Conservation (phyloP, 2,888 invertebrate genomes). For the Aleiodes alternator region DNA sequence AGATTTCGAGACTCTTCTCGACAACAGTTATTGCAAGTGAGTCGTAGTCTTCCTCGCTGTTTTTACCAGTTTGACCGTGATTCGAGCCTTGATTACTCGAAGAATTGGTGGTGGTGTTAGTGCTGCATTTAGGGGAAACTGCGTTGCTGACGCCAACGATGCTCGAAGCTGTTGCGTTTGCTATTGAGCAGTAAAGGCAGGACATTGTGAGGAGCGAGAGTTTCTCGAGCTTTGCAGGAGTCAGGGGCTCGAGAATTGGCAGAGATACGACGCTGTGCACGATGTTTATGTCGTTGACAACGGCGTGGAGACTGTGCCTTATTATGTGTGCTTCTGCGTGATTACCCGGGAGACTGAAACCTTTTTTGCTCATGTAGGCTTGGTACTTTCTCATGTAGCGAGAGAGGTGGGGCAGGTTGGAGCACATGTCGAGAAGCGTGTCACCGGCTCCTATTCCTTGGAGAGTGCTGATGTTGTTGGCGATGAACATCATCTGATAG, state of each 20-base stretch:
- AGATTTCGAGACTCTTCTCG: slow-evolving; percentile 91
- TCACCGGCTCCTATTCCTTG: slow-evolving; percentile 90
- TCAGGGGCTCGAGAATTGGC: slow-evolving; percentile 92
- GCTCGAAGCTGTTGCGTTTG: slow-evolving; percentile 82
- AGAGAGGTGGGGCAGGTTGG: slow-evolving; percentile 83
- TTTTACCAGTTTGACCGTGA: slow-evolving; percentile 65
- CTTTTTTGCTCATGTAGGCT: slow-evolving; percentile 82
- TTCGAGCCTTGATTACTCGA: slow-evolving; percentile 56
- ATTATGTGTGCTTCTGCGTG: slow-evolving; percentile 85
- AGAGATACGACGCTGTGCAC: slow-evolving; percentile 89
- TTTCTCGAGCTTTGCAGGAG: slow-evolving; percentile 88
- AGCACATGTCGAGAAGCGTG: slow-evolving; percentile 88
- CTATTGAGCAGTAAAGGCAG: slow-evolving; percentile 87
- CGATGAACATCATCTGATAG: slow-evolving; percentile 85
- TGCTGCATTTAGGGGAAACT: slow-evolving; percentile 79
- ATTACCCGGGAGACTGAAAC: slow-evolving; percentile 81
- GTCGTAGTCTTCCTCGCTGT: slow-evolving; percentile 86
- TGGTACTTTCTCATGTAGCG: slow-evolving; percentile 80
- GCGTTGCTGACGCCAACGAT: slow-evolving; percentile 79
- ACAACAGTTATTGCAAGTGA: slow-evolving; percentile 88
- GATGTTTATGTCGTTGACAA: slow-evolving; percentile 89
- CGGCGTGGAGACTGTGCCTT: slow-evolving; percentile 85
- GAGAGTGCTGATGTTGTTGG: slow-evolving; percentile 86
- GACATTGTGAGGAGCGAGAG: slow-evolving; percentile 89
- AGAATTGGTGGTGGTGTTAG: slow-evolving; percentile 60